phyloP scores from a whole-genome alignment of 1,140 invertebrate genomes.

The Olivierus martensii region DNA sequence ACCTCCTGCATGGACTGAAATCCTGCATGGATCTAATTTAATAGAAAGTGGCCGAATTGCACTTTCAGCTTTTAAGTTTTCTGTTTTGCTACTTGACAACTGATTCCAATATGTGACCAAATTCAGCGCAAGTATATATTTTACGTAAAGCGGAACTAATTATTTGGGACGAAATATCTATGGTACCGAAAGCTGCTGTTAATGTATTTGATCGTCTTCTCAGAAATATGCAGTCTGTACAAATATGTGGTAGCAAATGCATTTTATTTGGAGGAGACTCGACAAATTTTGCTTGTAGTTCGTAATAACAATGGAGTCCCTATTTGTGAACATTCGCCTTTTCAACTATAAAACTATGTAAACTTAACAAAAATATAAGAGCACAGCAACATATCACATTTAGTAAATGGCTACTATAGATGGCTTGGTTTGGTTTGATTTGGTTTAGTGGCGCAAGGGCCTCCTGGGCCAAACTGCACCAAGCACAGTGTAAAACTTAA shows the following conservation, averaged over 20 bases:
- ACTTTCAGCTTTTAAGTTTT: not conserved
- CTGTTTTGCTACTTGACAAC: not conserved
- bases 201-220: not conserved
- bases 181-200: too few relatives aligned
- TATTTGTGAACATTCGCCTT: not conserved
- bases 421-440: too few relatives aligned
- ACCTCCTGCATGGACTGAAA: constrained; percentile 1
- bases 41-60: not conserved
- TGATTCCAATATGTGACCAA: not conserved
- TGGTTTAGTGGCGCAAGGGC: too few relatives aligned
- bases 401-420: not conserved
- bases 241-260: not conserved
- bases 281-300: not conserved
- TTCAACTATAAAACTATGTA: not conserved
- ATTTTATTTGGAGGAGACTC: not conserved
- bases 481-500: too few relatives aligned
- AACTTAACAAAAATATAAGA: too few relatives aligned
- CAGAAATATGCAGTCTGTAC: not conserved
- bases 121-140: not conserved
- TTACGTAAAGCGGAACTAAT: not conserved
- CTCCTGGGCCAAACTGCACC: too few relatives aligned
- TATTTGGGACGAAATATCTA: not conserved
- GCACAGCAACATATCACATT: too few relatives aligned
- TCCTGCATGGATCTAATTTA: constrained; percentile 2
- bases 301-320: too few relatives aligned